A percentile compares a stretch with the other conserved stretches of the same genome.
Conservation (phyloP, 2,888 invertebrate species). For the Stramonita haemastoma region DNA sequence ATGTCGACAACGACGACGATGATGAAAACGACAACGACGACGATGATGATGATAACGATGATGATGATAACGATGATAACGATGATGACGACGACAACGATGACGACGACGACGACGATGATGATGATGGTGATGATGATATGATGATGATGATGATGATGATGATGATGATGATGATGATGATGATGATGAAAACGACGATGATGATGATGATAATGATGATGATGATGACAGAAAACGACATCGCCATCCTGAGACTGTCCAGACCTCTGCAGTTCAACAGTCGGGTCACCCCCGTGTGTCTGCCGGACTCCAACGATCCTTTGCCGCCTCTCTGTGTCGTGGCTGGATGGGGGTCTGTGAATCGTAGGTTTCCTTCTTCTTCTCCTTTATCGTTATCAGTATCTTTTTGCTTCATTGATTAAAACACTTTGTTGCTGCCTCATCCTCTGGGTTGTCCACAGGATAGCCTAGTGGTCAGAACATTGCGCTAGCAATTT, state of each 20-base stretch:
- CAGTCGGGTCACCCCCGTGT: background rate
- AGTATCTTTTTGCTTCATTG: background rate
- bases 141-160: no score
- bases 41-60: background rate
- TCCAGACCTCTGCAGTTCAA: background rate
- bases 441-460: no score
- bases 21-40: constrained; percentile 15
- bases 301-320: background rate
- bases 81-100: constrained; percentile 2
- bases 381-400: background rate
- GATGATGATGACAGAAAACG: background rate
- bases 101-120: background rate
- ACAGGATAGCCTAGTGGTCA: no score
- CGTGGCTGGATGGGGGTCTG: background rate
- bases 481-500: no score
- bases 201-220: background rate
- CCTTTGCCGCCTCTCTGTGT: background rate
- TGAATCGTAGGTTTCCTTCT: background rate
- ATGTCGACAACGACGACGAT: background rate
- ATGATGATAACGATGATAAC: background rate
- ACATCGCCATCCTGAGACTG: background rate
- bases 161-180: background rate
- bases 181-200: background rate
- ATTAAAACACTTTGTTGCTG: no score
- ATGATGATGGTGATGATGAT: background rate